Conservation (phyloP, 1,140 invertebrate genomes). For the Cotesia typhae region DNA sequence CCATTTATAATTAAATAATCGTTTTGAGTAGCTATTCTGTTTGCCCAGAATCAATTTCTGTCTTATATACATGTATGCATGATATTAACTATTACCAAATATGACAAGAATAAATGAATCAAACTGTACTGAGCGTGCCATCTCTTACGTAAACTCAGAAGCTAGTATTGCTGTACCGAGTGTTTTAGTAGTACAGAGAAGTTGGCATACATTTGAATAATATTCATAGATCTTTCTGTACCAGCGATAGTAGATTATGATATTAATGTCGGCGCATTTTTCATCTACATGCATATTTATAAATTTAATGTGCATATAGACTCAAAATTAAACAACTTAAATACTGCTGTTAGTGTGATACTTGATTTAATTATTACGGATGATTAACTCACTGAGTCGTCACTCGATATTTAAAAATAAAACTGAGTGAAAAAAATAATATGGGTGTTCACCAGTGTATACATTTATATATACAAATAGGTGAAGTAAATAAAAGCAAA, state of each 20-base stretch:
- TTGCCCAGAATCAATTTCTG: conserved; percentile 12
- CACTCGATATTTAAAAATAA: too few relatives aligned
- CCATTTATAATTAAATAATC: conserved; percentile 11
- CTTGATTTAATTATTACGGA: neutral
- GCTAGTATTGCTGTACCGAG: too few relatives aligned
- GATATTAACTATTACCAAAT: neutral
- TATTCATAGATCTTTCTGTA: conserved; percentile 31
- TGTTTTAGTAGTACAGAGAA: neutral
- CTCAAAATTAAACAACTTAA: too few relatives aligned
- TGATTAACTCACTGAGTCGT: conserved; percentile 9
- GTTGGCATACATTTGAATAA: conserved; percentile 25
- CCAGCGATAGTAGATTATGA: conserved; percentile 21
- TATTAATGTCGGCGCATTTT: conserved; percentile 20
- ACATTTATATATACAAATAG: too few relatives aligned
- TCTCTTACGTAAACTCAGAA: conserved; percentile 27
- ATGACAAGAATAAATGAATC: conserved; percentile 16
- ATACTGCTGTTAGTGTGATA: too few relatives aligned
- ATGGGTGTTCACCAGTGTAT: too few relatives aligned
- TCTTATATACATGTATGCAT: conserved; percentile 8
- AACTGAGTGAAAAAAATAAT: too few relatives aligned
- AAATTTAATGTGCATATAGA: too few relatives aligned
- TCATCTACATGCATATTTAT: conserved; percentile 17
- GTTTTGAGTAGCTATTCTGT: neutral
- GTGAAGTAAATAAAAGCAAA: too few relatives aligned
- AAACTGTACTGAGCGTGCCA: conserved; percentile 27